phyloP scores from a whole-genome alignment of 1,140 invertebrate genomes.

The Euwallacea similis region DNA sequence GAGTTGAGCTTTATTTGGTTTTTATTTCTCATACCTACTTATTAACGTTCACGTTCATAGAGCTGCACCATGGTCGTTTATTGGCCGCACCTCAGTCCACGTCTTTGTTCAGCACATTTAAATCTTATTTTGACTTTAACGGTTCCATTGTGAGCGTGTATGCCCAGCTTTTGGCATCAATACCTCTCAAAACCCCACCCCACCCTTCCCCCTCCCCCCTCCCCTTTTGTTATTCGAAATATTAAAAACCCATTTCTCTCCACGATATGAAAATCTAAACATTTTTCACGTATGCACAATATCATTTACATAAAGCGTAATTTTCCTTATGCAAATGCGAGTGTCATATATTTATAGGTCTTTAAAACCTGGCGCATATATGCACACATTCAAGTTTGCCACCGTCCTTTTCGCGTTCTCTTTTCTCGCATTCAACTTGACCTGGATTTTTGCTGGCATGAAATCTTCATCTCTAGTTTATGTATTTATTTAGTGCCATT shows the following conservation, averaged over 20 bases:
- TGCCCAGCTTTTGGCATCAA: no score
- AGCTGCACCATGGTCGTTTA: neutral
- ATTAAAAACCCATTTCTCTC: neutral
- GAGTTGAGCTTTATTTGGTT: no score
- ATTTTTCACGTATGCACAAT: constrained; percentile 12
- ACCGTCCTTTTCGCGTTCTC: constrained; percentile 15
- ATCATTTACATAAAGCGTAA: constrained; percentile 14
- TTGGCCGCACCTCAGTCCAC: neutral
- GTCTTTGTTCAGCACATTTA: neutral
- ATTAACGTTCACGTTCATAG: neutral
- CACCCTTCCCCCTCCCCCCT: no score
- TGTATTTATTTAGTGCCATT: constrained; percentile 12
- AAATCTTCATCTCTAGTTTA: constrained; percentile 15
- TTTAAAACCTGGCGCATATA: constrained; percentile 21
- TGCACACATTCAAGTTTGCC: constrained; percentile 12
- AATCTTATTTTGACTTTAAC: constrained; percentile 1
- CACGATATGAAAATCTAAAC: neutral
- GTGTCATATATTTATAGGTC: constrained; percentile 13
- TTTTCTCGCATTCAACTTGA: constrained; percentile 26
- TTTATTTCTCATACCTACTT: no score
- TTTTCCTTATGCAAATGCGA: constrained; percentile 19
- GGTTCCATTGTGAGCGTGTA: neutral
- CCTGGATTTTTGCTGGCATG: constrained; percentile 18
- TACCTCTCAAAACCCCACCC: no score
- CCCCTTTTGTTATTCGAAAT: neutral